These are phyloP conservation scores for Temnothorax ravouxi DNA, from an alignment of 2,888 invertebrate species.

Conservation along the genomic window DNA sequence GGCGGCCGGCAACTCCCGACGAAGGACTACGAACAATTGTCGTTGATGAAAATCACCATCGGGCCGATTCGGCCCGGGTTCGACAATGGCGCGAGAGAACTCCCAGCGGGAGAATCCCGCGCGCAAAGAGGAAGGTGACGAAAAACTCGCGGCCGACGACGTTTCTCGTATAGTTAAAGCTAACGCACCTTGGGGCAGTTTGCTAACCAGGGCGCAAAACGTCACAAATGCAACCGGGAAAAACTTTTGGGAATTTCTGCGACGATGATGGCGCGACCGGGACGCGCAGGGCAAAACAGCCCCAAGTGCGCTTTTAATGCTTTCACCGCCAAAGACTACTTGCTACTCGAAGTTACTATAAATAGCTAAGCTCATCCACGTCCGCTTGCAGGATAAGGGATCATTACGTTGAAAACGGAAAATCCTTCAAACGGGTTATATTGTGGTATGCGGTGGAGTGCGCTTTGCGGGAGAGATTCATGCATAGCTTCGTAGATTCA, in stretches of 20 bases:
- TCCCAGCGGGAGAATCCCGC: neutral
- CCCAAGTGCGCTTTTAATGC: constrained; percentile 44
- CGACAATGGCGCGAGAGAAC: constrained; percentile 61
- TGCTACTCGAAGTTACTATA: constrained; percentile 12
- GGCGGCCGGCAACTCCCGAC: constrained; percentile 55
- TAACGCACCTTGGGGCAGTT: constrained; percentile 56
- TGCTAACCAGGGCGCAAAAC: constrained; percentile 59
- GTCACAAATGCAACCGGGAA: constrained; percentile 11
- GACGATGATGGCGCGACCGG: constrained; percentile 30
- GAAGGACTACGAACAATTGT: constrained; percentile 78
- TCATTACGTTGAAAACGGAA: constrained; percentile 36
- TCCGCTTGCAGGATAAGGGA: neutral
- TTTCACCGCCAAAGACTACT: constrained; percentile 17
- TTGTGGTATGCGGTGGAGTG: constrained; percentile 2
- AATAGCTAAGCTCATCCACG: constrained; percentile 31
- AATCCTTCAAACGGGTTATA: constrained; percentile 5
- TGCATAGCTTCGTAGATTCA: constrained; percentile 18
- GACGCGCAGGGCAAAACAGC: neutral
- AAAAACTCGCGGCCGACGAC: constrained; percentile 52
- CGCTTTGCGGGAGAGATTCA: constrained; percentile 35
- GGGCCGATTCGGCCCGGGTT: constrained; percentile 45
- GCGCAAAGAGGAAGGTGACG: constrained; percentile 1
- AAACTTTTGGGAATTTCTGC: constrained; percentile 47
- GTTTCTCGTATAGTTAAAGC: constrained; percentile 50
- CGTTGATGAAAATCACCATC: constrained; percentile 80